These are phyloP conservation scores for Atethmia centrago DNA, from an alignment of 2,888 invertebrate genomes.

Conservation along the genomic window DNA sequence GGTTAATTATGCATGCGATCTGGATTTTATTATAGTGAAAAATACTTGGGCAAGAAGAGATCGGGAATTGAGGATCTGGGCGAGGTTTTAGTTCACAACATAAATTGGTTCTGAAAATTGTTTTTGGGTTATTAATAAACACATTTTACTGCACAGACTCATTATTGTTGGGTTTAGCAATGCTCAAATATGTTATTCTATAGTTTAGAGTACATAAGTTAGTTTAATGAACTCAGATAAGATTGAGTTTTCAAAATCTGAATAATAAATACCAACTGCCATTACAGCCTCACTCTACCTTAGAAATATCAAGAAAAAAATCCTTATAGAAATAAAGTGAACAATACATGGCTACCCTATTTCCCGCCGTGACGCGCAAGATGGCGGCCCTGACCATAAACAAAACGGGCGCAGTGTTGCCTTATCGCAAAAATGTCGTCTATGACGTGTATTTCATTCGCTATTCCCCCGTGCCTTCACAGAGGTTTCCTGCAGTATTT, in stretches of 20 bases:
- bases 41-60: neutral
- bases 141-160: neutral
- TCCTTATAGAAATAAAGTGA: slow-evolving; percentile 46
- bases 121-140: neutral
- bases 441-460: slow-evolving; percentile 81
- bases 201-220: neutral
- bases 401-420: slow-evolving; percentile 77
- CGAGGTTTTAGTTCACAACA: neutral
- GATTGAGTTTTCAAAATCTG: too few relatives aligned
- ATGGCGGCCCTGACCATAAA: slow-evolving; percentile 81
- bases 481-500: slow-evolving; percentile 68
- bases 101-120: neutral
- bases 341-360: slow-evolving; percentile 65
- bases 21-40: neutral
- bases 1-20: neutral
- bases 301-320: slow-evolving; percentile 31
- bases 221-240: neutral
- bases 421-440: slow-evolving; percentile 84
- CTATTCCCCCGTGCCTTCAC: slow-evolving; percentile 75
- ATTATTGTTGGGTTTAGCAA: neutral
- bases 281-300: neutral
- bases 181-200: neutral
- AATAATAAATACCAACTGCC: neutral
- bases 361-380: slow-evolving; percentile 70
- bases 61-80: too few relatives aligned